A percentile compares a stretch with the other conserved stretches of the same genome.
Evolutionary conservation across 2,113 vertebrate genomes (phyloP).

Genomic region (Leptodactylus fuscus): DNA sequence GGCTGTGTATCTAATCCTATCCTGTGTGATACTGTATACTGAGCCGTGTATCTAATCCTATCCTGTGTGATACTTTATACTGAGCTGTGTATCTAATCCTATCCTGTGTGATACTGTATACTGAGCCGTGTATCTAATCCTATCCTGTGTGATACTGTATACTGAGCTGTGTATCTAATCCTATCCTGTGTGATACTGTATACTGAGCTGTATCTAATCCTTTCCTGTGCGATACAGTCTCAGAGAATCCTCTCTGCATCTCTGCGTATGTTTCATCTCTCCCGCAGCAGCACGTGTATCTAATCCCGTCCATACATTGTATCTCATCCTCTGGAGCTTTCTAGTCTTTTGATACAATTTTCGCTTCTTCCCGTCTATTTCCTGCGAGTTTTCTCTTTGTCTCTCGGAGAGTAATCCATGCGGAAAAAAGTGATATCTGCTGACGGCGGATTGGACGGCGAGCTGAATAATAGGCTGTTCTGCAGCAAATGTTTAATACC

Average conservation of each 20-base stretch:
- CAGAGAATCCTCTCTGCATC: neutral
- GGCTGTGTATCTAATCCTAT: slow-evolving; percentile 4
- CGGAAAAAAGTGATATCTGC: neutral
- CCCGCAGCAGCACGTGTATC: neutral
- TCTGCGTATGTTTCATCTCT: neutral
- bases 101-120: neutral
- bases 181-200: neutral
- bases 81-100: slow-evolving; percentile 1
- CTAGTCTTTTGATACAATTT: neutral
- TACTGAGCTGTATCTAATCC: neutral
- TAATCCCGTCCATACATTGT: neutral
- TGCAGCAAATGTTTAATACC: neutral
- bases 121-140: neutral
- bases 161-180: slow-evolving; percentile 4
- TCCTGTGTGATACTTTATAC: neutral
- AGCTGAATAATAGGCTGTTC: neutral
- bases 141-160: neutral
- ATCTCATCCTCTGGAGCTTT: neutral
- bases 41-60: neutral
- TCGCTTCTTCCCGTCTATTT: neutral
- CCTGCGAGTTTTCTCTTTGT: neutral
- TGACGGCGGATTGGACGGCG: neutral
- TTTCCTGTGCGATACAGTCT: neutral
- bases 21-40: neutral
- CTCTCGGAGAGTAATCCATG: neutral